Evolutionary conservation across 2,113 vertebrate species (phyloP).

Genomic region (Nycticryphes semicollaris): DNA sequence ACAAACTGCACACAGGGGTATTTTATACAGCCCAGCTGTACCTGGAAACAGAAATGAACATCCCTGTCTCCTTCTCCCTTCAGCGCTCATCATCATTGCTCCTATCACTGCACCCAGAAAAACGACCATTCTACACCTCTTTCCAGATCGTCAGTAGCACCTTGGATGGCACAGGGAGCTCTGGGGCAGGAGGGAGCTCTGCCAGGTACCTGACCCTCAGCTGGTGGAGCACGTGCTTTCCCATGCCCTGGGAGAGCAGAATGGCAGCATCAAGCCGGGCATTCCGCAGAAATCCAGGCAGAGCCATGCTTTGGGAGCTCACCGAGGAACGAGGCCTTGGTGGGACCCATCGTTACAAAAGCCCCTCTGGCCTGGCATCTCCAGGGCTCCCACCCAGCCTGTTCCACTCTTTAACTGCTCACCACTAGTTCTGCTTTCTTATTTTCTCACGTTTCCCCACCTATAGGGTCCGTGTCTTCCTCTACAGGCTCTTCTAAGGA

Average conservation of each 20-base stretch:
- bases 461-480: background rate
- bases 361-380: background rate
- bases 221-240: accelerated
- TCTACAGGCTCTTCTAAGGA: background rate
- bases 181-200: background rate
- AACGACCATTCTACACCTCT: accelerated
- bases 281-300: background rate
- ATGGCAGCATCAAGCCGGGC: accelerated
- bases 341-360: background rate
- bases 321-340: background rate
- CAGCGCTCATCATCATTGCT: no score
- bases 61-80: background rate
- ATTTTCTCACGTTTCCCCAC: no score
- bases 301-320: background rate
- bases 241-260: background rate
- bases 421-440: background rate
- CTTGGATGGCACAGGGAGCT: background rate
- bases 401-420: background rate
- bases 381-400: background rate
- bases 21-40: no score
- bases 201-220: background rate
- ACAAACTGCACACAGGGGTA: accelerated
- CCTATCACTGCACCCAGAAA: background rate
- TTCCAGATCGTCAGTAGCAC: background rate
- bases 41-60: no score